phyloP scores from a whole-genome alignment of 2,888 invertebrate genomes.

The Spodoptera exigua region DNA sequence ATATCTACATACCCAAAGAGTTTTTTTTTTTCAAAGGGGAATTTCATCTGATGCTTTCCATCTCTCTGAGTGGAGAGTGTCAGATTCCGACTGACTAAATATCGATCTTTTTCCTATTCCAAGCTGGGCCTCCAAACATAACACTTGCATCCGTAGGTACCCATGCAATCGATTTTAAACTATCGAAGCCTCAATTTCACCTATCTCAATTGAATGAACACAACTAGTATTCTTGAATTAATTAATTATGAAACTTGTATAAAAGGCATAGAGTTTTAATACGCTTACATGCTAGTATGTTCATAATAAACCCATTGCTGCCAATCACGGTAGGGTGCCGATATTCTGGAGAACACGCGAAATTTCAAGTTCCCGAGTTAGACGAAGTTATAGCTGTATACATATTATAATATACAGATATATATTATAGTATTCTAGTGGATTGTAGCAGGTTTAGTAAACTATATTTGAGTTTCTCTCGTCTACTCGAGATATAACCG shows the following conservation, averaged over 20 bases:
- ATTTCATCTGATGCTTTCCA: too few relatives aligned
- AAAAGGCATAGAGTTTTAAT: conserved; percentile 35
- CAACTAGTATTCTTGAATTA: conserved; percentile 28
- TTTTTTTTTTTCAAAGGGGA: too few relatives aligned
- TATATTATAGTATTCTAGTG: conserved; percentile 20
- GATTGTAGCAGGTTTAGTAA: conserved; percentile 35
- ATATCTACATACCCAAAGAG: too few relatives aligned
- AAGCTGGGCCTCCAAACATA: too few relatives aligned
- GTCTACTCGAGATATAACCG: conserved; percentile 30
- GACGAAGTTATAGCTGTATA: conserved; percentile 36
- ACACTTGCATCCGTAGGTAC: too few relatives aligned
- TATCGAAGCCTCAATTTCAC: too few relatives aligned
- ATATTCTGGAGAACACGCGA: conserved; percentile 52
- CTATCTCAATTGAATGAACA: too few relatives aligned
- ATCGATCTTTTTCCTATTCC: too few relatives aligned
- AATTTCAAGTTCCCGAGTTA: conserved; percentile 58
- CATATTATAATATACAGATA: conserved; percentile 2
- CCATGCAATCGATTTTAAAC: too few relatives aligned
- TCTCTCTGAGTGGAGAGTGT: too few relatives aligned
- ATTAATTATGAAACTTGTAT: conserved; percentile 35
- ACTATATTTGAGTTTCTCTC: conserved; percentile 33
- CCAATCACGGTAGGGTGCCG: conserved; percentile 56
- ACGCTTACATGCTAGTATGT: conserved; percentile 42
- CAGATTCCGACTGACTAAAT: too few relatives aligned
- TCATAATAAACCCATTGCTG: conserved; percentile 52